Base-by-base conservation (phyloP, 2,888 invertebrate genomes). In the Gortyna flavago region DNA sequence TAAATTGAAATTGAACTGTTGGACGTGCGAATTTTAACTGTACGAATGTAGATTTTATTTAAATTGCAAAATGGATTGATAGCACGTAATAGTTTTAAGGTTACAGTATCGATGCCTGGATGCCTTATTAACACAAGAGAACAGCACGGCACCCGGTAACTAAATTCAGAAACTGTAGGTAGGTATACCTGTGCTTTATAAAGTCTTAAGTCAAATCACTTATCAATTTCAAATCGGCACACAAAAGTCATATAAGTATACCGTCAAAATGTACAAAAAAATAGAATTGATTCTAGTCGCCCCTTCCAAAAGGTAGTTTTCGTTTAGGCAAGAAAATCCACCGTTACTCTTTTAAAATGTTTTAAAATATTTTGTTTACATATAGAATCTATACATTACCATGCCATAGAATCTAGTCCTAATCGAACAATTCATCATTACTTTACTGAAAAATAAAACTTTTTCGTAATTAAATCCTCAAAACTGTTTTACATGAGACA, bases 1-100 rank as follows among this genome's bases (percentile, higher is more conserved):
- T 41, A 7, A 75, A 54, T 79, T 67, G 44, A 38, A 32, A 79
- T 59, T 59, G 25, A 59, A n/a, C 2, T n/a, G 25, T 32, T 38
- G 2, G 5, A 79, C 9, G 16, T 38, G 38, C 2, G 8, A n/a
- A 73, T 59, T 67, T n/a, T 25, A 62, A 75, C 25, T n/a, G 16
- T 16, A 18, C 16, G 7, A 18, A 2, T 38, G 16, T 16, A n/a
- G 44, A 13, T 9, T 29, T 3, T 21, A 38, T 68, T 29, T 18
- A 7, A 11, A 54, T 29, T 57, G 38, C 7, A 9, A 38, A 69
- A 29, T 57, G 4, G 1, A 38, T 57, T n/a, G 18, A 4, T 29
- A 29, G 35, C 13, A 29, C 13, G 29, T 51, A 8, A 32, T 32
- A 16, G 32, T 51, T 69, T 59, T 54, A 35, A 38, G 16, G 38